Evolutionary conservation across 1,140 invertebrate species (phyloP).

Genomic region (Hylaeus volcanicus): DNA sequence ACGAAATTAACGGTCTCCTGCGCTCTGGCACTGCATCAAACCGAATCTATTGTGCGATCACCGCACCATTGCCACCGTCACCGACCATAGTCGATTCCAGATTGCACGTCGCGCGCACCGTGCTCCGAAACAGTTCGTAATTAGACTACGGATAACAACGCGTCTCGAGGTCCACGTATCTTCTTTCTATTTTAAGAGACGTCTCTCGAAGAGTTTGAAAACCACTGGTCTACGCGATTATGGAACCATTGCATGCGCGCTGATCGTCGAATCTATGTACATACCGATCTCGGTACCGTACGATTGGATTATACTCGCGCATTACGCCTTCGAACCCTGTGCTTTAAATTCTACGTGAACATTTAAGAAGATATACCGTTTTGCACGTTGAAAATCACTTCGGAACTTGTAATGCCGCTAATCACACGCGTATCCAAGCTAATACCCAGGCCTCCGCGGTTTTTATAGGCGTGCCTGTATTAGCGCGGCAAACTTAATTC

Average conservation of each 20-base stretch:
- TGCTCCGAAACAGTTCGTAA: conserved; percentile 55
- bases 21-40: conserved; percentile 70
- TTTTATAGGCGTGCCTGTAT: neutral
- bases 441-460: neutral
- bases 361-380: neutral
- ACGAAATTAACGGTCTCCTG: conserved; percentile 73
- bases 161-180: conserved; percentile 15
- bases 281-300: too few species aligned
- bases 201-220: neutral
- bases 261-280: neutral
- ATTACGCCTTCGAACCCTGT: neutral
- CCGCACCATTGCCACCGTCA: conserved; percentile 53
- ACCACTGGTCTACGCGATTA: conserved; percentile 50
- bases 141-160: conserved; percentile 53
- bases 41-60: conserved; percentile 71
- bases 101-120: conserved; percentile 49
- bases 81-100: conserved; percentile 50
- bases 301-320: neutral
- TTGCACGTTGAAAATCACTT: neutral
- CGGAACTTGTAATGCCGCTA: neutral
- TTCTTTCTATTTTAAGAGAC: too few species aligned
- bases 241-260: neutral
- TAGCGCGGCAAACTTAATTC: conserved; percentile 1
- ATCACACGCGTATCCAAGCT: neutral
- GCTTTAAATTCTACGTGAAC: neutral